A percentile compares a stretch with the other conserved stretches of the same genome.
Evolutionary conservation across 2,888 invertebrate species (phyloP).

Genomic region (Thymelicus acteon): DNA sequence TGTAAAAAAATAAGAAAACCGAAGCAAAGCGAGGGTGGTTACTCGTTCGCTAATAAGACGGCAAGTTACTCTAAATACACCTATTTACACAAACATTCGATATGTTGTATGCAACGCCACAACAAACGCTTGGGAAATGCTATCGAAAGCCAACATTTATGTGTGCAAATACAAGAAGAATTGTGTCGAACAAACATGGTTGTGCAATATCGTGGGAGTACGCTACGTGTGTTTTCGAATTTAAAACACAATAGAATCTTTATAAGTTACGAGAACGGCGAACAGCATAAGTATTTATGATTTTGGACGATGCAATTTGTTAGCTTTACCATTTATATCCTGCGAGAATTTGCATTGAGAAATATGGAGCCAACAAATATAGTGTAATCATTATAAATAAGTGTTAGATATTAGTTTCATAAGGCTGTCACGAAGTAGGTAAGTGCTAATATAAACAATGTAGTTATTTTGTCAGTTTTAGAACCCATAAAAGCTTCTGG

Average conservation of each 20-base stretch:
- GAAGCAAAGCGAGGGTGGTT: no score
- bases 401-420: conserved; percentile 18
- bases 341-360: conserved; percentile 1
- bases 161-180: conserved; percentile 35
- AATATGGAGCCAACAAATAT: neutral
- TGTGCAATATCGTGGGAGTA: conserved; percentile 63
- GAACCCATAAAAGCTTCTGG: conserved; percentile 23
- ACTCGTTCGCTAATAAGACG: conserved; percentile 51
- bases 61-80: conserved; percentile 30
- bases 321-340: conserved; percentile 2
- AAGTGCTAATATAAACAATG: conserved; percentile 28
- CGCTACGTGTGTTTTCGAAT: conserved; percentile 41
- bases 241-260: conserved; percentile 26
- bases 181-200: conserved; percentile 42
- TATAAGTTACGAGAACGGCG: conserved; percentile 16
- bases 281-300: conserved; percentile 3
- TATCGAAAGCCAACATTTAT: conserved; percentile 26
- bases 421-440: conserved; percentile 2
- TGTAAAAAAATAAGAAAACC: no score
- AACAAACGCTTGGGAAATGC: conserved; percentile 34
- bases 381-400: conserved; percentile 11
- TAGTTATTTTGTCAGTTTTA: conserved; percentile 21
- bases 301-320: conserved; percentile 17
- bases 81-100: conserved; percentile 11
- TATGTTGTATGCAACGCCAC: conserved; percentile 7